phyloP scores from a whole-genome alignment of 2,888 invertebrate species.

The Orthosia gracilis region DNA sequence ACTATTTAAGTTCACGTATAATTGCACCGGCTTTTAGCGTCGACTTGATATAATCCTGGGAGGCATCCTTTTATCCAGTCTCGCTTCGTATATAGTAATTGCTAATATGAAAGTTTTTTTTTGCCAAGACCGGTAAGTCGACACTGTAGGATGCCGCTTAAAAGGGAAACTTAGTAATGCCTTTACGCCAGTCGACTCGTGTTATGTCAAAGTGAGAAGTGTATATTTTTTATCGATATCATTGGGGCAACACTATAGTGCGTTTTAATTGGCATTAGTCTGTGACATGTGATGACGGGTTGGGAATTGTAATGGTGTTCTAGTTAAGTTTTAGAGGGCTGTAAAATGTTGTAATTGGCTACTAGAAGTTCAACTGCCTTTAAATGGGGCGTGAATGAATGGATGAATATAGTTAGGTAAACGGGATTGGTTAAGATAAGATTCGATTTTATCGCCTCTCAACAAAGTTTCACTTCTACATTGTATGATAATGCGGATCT shows the following conservation, averaged over 20 bases:
- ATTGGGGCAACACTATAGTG: conserved; percentile 81
- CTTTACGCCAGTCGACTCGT: conserved; percentile 85
- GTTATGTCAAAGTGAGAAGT: conserved; percentile 80
- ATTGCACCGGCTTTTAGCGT: conserved; percentile 72
- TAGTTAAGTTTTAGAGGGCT: conserved; percentile 46
- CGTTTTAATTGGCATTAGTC: conserved; percentile 80
- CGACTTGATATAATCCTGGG: conserved; percentile 75
- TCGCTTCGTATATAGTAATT: conserved; percentile 79
- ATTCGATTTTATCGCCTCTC: conserved; percentile 17
- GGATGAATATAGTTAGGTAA: conserved; percentile 17
- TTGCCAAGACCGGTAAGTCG: conserved; percentile 77
- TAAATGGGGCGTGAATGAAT: conserved; percentile 30
- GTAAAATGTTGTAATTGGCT: conserved; percentile 46
- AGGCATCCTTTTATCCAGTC: conserved; percentile 79
- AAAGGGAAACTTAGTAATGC: conserved; percentile 87
- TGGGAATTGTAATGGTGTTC: conserved; percentile 36
- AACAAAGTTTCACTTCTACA: not conserved
- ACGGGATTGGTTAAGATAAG: conserved; percentile 12
- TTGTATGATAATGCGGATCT: not conserved
- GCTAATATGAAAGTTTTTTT: conserved; percentile 79
- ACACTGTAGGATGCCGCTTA: conserved; percentile 83
- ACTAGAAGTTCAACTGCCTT: not conserved
- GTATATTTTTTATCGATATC: conserved; percentile 81
- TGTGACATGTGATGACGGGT: conserved; percentile 59
- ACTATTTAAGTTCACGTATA: conserved; percentile 75